phyloP scores from a whole-genome alignment of 1,140 invertebrate genomes.

The Oncopodura yosiiana region DNA sequence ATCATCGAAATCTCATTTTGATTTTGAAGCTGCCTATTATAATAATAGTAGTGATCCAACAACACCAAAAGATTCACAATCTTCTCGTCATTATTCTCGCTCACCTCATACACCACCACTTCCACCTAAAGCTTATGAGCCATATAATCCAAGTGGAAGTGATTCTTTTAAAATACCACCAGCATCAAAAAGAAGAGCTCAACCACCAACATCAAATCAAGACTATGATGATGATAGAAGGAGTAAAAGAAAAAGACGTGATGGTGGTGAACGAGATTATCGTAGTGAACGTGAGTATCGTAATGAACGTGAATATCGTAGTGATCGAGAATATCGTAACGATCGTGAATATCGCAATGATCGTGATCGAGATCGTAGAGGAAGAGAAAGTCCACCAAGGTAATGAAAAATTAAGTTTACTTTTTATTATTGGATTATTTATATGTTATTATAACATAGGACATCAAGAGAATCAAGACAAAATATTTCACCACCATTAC shows the following conservation, averaged over 20 bases:
- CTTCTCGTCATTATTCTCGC: not conserved
- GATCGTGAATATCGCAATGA: not conserved
- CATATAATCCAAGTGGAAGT: conserved; percentile 25
- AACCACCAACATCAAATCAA: not conserved
- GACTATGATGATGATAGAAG: conserved; percentile 28
- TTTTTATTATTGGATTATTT: no score
- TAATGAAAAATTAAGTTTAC: conserved; percentile 12
- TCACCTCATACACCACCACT: conserved; percentile 50
- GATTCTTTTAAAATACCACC: no score
- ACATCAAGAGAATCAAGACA: no score
- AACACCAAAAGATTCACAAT: not conserved
- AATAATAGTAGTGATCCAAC: conserved; percentile 2
- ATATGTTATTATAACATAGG: no score
- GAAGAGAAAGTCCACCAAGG: conserved; percentile 10
- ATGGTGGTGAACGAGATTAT: no score
- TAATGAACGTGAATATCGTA: no score
- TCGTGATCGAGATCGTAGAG: conserved; percentile 13
- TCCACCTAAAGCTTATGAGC: conserved; percentile 44
- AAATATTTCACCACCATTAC: conserved; percentile 3
- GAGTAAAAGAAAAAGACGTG: conserved; percentile 19
- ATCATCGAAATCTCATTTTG: not conserved
- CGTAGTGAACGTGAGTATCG: no score
- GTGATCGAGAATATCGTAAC: no score
- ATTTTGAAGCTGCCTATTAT: not conserved
- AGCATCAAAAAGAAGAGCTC: conserved; percentile 16